Evolutionary conservation across 1,140 invertebrate species (phyloP), one percentile per base, ranked within the genome.

Genomic region (Cotesia vestalis): DNA sequence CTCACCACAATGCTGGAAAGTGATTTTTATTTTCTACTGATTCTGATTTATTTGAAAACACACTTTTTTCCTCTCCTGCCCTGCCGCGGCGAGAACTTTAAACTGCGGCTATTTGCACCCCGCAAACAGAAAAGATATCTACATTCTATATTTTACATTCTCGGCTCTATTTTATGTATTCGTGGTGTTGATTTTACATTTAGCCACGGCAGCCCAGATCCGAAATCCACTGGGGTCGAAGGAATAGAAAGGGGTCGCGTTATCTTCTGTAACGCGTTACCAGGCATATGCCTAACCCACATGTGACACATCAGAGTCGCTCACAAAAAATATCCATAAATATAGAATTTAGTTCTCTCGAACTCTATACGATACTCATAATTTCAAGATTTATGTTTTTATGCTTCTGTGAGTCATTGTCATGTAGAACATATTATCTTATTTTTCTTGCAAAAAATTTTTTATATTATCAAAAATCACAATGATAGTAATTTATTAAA

Each of bases 361-460:
- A 27, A 27, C 27, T 27, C 27, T 27, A 27, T 27, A 27, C 27
- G n/a, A 62, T 68, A 51, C 64, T 84, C 80, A 83, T 85, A 85
- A 85, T 85, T 85, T 85, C 83, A 81, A 84, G 82, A 85, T 85
- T 85, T 85, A 85, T 85, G 84, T 85, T 85, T 83, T 84, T 85
- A 85, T 85, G 83, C 84, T 85, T 83, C 81, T 79, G 66, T 27
- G 27, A 71, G 71, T 71, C 63, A 59, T 38, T 36, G 14, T 34
- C 71, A 52, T 51, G 53, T 27, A 27, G 27, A 27, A 27, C 27
- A 2, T 51, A 64, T 64, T 64, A 46, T 64, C 62, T 14, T 27
- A 27, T 27, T 27, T 27, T 27, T 27, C 3, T 27, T 1, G 27
- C 3, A 27, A 27, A 27, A 27, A 27, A 27, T 27, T 27, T 27